Conservation (phyloP, 2,888 invertebrate genomes). For the Trachelus iudaicus region DNA sequence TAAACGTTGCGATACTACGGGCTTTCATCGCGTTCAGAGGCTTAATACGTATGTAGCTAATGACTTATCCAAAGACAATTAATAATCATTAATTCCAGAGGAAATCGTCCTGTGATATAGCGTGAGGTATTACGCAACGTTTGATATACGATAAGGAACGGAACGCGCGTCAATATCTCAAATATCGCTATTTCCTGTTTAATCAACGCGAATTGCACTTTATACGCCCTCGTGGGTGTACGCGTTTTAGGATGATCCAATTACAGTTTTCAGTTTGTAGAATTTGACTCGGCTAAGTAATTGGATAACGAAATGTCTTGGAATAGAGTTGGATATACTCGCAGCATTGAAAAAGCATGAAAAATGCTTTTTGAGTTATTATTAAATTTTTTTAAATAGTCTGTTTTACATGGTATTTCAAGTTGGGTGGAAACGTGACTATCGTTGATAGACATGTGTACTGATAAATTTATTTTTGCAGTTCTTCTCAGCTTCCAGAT, state of each 20-base stretch:
- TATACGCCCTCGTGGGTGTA: constrained; percentile 10
- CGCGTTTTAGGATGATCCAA: constrained; percentile 31
- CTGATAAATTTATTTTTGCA: background rate
- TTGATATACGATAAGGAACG: constrained; percentile 38
- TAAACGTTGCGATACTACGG: background rate
- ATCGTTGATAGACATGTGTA: background rate
- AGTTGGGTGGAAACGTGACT: background rate
- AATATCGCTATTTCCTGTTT: constrained; percentile 37
- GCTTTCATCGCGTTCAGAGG: background rate
- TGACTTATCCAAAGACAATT: background rate
- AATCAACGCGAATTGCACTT: constrained; percentile 22
- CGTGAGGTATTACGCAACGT: constrained; percentile 12
- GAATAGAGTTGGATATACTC: background rate
- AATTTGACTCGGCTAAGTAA: constrained; percentile 41
- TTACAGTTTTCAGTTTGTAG: constrained; percentile 35
- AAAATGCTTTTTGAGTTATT: background rate
- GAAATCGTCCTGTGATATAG: background rate
- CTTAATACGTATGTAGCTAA: background rate
- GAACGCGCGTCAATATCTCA: constrained; percentile 28
- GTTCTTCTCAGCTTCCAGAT: background rate
- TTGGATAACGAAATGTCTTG: constrained; percentile 29
- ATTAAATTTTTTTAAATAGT: background rate
- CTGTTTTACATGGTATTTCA: background rate
- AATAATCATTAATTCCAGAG: background rate
- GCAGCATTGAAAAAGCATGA: background rate